phyloP scores from a whole-genome alignment of 2,113 vertebrate genomes.

The Nettapus auritus region DNA sequence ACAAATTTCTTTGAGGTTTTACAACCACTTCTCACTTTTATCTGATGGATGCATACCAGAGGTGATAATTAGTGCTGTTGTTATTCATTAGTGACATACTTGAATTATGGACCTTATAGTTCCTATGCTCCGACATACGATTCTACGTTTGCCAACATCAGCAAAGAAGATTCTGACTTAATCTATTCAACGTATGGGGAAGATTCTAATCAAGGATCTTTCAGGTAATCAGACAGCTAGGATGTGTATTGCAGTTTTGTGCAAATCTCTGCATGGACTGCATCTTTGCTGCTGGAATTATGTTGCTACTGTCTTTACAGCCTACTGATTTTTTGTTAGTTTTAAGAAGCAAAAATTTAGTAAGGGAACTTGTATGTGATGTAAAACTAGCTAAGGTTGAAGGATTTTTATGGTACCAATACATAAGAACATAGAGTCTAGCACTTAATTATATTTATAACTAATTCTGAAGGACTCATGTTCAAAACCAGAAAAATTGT shows the following conservation, averaged over 20 bases:
- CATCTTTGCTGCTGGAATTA: background rate
- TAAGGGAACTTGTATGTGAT: background rate
- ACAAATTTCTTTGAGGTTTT: background rate
- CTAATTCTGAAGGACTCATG: background rate
- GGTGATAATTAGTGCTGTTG: background rate
- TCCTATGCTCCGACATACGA: conserved; percentile 95
- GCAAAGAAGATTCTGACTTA: conserved; percentile 96
- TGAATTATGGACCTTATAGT: conserved; percentile 95
- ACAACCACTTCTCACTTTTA: background rate
- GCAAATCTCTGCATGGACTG: background rate
- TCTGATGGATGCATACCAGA: background rate
- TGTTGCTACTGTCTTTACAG: background rate
- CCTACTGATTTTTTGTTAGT: background rate
- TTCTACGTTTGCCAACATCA: conserved; percentile 94
- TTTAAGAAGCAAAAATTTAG: background rate
- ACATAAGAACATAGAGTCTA: background rate
- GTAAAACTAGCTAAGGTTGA: background rate
- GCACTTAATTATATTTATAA: background rate
- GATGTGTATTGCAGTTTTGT: fast-evolving
- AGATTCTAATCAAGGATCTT: conserved; percentile 85
- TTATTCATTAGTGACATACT: conserved; percentile 86
- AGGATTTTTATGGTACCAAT: background rate
- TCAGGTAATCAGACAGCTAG: conserved; percentile 79
- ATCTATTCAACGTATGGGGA: conserved; percentile 92
- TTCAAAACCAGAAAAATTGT: background rate